Percentiles rank a stretch among this genome's conserved stretches.
These are phyloP conservation scores for Conus ventricosus DNA, from an alignment of 1,140 invertebrate genomes.

Conservation along the genomic window DNA sequence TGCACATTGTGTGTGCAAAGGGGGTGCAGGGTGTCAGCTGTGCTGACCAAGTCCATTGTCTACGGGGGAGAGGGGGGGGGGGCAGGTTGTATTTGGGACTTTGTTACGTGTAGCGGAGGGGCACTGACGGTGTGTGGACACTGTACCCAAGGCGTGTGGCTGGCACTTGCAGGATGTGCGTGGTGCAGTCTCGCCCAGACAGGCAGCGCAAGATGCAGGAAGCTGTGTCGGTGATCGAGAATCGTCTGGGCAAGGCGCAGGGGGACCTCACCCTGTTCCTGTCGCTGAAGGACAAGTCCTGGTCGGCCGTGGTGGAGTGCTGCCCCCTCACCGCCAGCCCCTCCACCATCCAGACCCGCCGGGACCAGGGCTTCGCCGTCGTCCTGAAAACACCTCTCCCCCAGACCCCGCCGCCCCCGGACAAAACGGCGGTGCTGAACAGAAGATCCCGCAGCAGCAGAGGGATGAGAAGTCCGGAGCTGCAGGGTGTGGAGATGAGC, in stretches of 20 bases:
- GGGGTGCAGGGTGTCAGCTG: too few relatives aligned
- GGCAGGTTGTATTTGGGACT: too few relatives aligned
- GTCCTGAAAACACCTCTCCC: not conserved
- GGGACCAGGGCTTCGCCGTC: constrained; percentile 44
- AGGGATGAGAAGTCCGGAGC: not conserved
- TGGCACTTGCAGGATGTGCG: constrained; percentile 63
- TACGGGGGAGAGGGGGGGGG: too few relatives aligned
- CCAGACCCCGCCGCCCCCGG: not conserved
- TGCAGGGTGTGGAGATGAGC: constrained; percentile 57
- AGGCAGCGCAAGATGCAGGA: constrained; percentile 60
- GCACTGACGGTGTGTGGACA: too few relatives aligned
- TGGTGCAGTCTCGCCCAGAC: constrained; percentile 61
- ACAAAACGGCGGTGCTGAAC: too few relatives aligned
- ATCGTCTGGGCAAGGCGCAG: constrained; percentile 52
- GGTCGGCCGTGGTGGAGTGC: constrained; percentile 64
- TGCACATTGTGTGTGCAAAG: too few relatives aligned
- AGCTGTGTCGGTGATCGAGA: constrained; percentile 61
- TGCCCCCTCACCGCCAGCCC: constrained; percentile 44
- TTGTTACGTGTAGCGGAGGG: too few relatives aligned
- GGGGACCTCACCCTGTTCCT: constrained; percentile 67
- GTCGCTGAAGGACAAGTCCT: constrained; percentile 65
- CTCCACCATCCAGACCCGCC: constrained; percentile 42
- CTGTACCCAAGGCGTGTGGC: too few relatives aligned
- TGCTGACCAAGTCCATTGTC: too few relatives aligned
- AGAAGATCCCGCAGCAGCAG: too few relatives aligned